Base-by-base conservation (phyloP, 2,797 vertebrate genomes). In the Parauchenoglanis punctatus region DNA sequence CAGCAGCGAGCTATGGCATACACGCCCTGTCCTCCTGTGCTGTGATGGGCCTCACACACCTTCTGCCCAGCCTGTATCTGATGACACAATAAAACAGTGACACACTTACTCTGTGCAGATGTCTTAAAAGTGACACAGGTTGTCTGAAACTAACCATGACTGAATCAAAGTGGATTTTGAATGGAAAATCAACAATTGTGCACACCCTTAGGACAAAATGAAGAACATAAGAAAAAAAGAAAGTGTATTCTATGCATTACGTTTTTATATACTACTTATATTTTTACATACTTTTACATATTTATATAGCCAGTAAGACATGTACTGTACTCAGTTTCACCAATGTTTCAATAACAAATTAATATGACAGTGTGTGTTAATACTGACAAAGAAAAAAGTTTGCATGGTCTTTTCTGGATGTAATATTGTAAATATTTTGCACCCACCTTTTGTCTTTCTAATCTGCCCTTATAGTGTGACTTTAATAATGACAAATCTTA, bases 1-100 rank as follows among this genome's bases (percentile, higher is more conserved):
- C 97, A 98, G 92, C 97, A 99, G 52, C 97, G 95, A 6, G 97
- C 97, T 2, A 97, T 89, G 0, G 97, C 96, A 0, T 94, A 94
- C 90, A 97, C 96, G 0, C 96, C 97, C 75, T 89, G 88, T 7
- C 95, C 96, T 0, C 92, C 90, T 1, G 90, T 89, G 0, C 95
- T 91, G 0, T 89, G 96, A 84, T 92, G 88, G 35, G 97, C 97
- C 10, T 96, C 92, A 0, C 98, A 98, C 83, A 93, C 94, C 90
- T 93, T 96, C 89, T 88, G 92, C 56, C 93, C 93, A 0, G 90
- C 84, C 46, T 8, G 90, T 80, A 92, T 93, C 97, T 98, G 91
- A 83, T 12, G 40, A 28, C 70, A 40, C n/a, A 63, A 61, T 56
- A 46, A 40, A 77, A 59, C 54, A 0, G 73, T 18, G 46, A 52